Evolutionary conservation across 2,113 vertebrate genomes (phyloP).

Genomic region (Tetrax tetrax): DNA sequence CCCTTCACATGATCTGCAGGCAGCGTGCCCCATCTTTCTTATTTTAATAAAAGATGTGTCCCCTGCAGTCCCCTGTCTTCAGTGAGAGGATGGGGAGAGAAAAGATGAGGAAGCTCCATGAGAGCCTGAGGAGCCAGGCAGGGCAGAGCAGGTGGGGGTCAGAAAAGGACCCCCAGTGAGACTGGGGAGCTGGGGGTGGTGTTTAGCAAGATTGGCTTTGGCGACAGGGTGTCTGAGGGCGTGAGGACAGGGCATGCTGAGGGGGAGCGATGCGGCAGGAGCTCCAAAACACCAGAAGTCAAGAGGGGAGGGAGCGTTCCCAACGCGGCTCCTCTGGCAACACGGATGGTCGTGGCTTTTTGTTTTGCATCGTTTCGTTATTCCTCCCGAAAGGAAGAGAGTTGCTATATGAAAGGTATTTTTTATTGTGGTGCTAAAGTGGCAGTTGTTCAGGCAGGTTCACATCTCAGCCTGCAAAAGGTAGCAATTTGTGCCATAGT

Average conservation of each 20-base stretch:
- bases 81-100: neutral
- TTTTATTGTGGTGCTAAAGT: constrained; percentile 52
- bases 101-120: neutral
- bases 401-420: constrained; percentile 27
- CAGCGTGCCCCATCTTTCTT: neutral
- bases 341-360: neutral
- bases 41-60: neutral
- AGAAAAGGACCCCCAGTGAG: neutral
- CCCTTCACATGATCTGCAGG: neutral
- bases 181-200: rapidly evolving
- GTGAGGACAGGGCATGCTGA: rapidly evolving
- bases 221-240: neutral
- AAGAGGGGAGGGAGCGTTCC: neutral
- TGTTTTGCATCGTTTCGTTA: neutral
- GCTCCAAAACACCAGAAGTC: neutral
- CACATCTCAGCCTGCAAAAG: constrained; percentile 9
- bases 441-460: constrained; percentile 33
- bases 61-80: neutral
- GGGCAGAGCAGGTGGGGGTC: neutral
- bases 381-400: constrained; percentile 9
- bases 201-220: neutral
- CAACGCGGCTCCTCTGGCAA: neutral
- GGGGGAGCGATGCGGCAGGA: rapidly evolving
- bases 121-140: neutral
- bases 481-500: constrained; percentile 54